A percentile compares a stretch with the other conserved stretches of the same genome.
Conservation (phyloP, 2,888 invertebrate genomes). For the Drosophila cyrtoloma region DNA sequence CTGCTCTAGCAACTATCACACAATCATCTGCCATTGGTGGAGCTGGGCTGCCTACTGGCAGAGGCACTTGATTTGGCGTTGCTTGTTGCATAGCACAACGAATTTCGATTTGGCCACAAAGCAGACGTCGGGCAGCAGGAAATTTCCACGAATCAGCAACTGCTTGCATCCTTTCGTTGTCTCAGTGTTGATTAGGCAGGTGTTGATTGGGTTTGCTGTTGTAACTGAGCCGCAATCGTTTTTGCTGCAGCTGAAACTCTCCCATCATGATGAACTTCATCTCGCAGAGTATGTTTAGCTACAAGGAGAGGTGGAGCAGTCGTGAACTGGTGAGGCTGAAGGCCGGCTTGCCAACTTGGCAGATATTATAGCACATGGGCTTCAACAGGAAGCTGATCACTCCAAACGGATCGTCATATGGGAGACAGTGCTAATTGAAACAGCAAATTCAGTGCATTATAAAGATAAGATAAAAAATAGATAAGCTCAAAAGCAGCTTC, state of each 20-base stretch:
- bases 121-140: slow-evolving; percentile 45
- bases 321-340: neutral
- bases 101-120: slow-evolving; percentile 44
- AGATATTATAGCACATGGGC: slow-evolving; percentile 22
- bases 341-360: no score
- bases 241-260: slow-evolving; percentile 33
- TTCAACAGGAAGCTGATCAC: slow-evolving; percentile 46
- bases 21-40: slow-evolving; percentile 25
- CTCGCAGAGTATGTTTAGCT: slow-evolving; percentile 37
- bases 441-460: neutral
- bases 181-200: slow-evolving; percentile 45
- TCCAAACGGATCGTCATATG: slow-evolving; percentile 40
- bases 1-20: slow-evolving; percentile 19
- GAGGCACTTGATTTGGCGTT: slow-evolving; percentile 42
- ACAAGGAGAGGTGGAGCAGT: neutral
- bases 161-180: slow-evolving; percentile 19
- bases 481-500: slow-evolving; percentile 27
- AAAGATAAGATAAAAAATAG: slow-evolving; percentile 48
- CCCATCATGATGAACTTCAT: slow-evolving; percentile 34
- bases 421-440: slow-evolving; percentile 39
- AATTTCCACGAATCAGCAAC: slow-evolving; percentile 34
- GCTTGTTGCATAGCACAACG: slow-evolving; percentile 46
- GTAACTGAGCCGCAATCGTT: slow-evolving; percentile 27
- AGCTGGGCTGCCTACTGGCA: slow-evolving; percentile 16
- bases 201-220: slow-evolving; percentile 50